phyloP scores from a whole-genome alignment of 2,113 vertebrate species.

The Pterocles orientalis region DNA sequence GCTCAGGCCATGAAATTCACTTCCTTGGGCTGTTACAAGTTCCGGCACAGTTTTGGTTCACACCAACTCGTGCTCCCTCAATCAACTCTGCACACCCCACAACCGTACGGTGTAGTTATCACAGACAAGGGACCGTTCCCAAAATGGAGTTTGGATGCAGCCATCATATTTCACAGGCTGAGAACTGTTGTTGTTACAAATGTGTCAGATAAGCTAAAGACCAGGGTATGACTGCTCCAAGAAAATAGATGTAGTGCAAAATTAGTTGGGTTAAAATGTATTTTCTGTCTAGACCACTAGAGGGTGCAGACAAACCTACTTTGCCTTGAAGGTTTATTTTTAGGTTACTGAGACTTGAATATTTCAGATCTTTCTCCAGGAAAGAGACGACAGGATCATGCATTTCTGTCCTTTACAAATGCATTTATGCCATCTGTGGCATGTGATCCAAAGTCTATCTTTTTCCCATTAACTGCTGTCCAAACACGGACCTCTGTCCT shows the following conservation, averaged over 20 bases:
- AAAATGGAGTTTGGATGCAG: not conserved
- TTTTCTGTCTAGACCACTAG: constrained; percentile 12
- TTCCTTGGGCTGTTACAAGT: not conserved
- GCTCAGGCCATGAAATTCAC: not conserved
- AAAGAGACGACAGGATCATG: not conserved
- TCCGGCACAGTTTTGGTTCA: not conserved
- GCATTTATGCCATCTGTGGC: not conserved
- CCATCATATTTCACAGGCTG: not conserved
- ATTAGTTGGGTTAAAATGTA: not conserved
- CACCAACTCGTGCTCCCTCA: not conserved
- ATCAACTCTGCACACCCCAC: not conserved
- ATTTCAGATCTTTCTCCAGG: not conserved
- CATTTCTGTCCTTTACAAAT: not conserved
- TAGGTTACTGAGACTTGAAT: not conserved
- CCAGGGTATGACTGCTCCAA: not conserved
- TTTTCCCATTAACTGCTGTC: not conserved
- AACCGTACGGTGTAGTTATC: not conserved
- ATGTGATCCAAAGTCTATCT: not conserved
- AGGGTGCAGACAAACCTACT: not conserved
- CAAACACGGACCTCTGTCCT: not conserved
- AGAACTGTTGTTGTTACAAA: not conserved
- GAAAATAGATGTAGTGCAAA: not conserved
- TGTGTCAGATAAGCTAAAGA: not conserved
- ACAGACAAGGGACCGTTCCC: not conserved
- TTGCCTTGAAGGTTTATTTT: not conserved